Percentiles rank a stretch among this genome's conserved stretches.
phyloP scores from a whole-genome alignment of 2,797 vertebrate genomes.

The Cichlasoma orientale region DNA sequence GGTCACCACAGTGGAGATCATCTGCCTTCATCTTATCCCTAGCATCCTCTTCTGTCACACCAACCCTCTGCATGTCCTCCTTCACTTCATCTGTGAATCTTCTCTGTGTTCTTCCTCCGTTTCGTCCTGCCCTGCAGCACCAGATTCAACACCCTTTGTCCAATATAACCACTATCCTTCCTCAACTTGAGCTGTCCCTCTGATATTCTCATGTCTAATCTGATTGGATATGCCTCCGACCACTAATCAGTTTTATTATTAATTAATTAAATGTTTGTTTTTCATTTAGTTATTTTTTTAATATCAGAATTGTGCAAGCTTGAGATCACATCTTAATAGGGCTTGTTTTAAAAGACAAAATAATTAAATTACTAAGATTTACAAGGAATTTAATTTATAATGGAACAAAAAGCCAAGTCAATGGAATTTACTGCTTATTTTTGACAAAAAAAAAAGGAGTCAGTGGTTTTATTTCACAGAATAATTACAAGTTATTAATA shows the following conservation, averaged over 20 bases:
- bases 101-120: no score
- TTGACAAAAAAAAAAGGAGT: neutral
- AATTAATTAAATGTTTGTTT: neutral
- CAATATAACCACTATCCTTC: neutral
- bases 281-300: neutral
- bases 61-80: no score
- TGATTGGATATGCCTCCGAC: neutral
- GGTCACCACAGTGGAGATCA: neutral
- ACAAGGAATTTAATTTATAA: neutral
- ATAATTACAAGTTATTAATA: no score
- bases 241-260: neutral
- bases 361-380: neutral
- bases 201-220: neutral
- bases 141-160: neutral
- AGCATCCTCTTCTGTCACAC: neutral
- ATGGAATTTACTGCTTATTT: neutral
- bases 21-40: neutral
- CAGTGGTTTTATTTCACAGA: neutral
- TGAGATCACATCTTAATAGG: neutral
- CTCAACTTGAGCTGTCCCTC: neutral
- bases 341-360: neutral
- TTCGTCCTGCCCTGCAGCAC: neutral
- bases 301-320: neutral
- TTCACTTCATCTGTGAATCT: no score
- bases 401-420: neutral